Evolutionary conservation across 2,113 vertebrate genomes (phyloP).

Genomic region (Megaceryle maxima): DNA sequence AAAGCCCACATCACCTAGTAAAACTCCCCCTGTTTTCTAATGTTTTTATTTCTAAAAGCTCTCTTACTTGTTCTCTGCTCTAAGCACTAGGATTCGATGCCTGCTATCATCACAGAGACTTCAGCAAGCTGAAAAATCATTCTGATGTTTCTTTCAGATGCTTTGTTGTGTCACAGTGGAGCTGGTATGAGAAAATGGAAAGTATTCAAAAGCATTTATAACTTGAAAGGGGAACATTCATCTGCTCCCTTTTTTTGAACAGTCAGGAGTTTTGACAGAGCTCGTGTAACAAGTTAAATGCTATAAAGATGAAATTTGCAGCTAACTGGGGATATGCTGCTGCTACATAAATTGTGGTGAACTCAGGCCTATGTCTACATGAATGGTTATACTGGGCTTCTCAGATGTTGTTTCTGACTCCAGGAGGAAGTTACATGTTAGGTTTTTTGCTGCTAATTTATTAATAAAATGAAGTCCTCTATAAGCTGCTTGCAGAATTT

Average conservation of each 20-base stretch:
- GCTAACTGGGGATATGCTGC: rapidly evolving
- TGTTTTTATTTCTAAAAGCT: not conserved
- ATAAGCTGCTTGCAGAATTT: not conserved
- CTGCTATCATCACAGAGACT: not conserved
- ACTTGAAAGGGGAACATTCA: not conserved
- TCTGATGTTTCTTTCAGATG: not conserved
- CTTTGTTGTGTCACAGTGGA: not conserved
- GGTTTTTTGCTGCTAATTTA: not conserved
- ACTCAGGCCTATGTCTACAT: not conserved
- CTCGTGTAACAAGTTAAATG: not conserved
- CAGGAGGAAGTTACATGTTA: not conserved
- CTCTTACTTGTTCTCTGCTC: not conserved
- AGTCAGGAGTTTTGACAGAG: not conserved
- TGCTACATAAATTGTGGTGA: not conserved
- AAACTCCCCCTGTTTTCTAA: not conserved
- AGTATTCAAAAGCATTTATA: not conserved
- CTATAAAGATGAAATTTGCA: not conserved
- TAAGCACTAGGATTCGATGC: not conserved
- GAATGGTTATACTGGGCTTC: not conserved
- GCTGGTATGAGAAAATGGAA: not conserved
- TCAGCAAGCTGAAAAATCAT: not conserved
- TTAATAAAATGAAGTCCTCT: not conserved
- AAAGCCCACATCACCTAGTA: not conserved
- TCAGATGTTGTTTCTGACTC: not conserved
- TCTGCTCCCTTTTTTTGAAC: not conserved